Conservation (phyloP, 1,140 invertebrate species). For the Drosophila tsacasi region DNA sequence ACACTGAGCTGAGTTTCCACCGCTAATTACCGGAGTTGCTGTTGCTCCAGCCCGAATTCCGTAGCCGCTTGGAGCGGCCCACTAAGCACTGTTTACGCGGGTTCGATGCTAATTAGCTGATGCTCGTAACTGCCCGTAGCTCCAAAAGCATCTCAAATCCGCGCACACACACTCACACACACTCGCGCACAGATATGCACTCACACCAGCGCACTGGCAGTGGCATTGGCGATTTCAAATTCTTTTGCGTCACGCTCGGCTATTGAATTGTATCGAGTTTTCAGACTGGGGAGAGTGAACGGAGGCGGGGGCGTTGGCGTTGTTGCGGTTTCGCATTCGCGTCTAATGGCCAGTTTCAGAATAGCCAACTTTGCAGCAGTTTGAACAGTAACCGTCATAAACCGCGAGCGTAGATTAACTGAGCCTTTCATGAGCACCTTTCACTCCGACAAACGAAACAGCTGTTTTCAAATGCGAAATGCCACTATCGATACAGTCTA, state of each 20-base stretch:
- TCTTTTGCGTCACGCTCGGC: constrained; percentile 43
- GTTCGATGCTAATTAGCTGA: constrained; percentile 55
- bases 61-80: constrained; percentile 31
- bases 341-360: neutral
- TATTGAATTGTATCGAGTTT: constrained; percentile 23
- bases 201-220: constrained; percentile 21
- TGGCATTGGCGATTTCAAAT: constrained; percentile 40
- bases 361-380: neutral
- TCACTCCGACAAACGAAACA: neutral
- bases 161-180: constrained; percentile 25
- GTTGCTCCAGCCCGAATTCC: constrained; percentile 44
- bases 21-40: constrained; percentile 64
- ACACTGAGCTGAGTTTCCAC: constrained; percentile 33
- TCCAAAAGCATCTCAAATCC: constrained; percentile 54
- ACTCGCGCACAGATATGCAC: constrained; percentile 21
- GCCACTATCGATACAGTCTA: neutral
- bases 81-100: constrained; percentile 38
- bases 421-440: neutral
- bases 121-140: constrained; percentile 17
- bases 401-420: constrained; percentile 3
- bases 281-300: neutral
- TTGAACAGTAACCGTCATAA: constrained; percentile 1
- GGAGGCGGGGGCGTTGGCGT: constrained; percentile 5
- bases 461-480: neutral
- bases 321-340: constrained; percentile 11